Evolutionary conservation across 2,888 invertebrate genomes (phyloP), one percentile per base, ranked within the genome.

Genomic region (Conistra vaccinii): DNA sequence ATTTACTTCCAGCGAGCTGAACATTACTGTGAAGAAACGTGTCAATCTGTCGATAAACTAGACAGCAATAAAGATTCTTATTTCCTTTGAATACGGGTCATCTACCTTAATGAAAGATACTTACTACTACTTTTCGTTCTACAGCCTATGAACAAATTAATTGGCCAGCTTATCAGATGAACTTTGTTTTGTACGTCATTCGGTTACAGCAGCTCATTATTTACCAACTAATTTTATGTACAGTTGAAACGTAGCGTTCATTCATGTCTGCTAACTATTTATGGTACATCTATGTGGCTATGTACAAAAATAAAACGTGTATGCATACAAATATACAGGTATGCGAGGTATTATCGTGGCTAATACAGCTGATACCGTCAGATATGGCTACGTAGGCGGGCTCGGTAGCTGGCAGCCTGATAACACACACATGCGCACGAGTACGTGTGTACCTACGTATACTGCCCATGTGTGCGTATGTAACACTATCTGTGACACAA

Each of bases 361-460:
- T 91, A 92, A 91, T 92, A 91, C 91, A 91, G 92, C 92, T 93
- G 94, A 94, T 94, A 94, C 89, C 86, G 86, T 85, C 83, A 84
- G 90, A 91, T 93, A 93, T 89, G 86, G 84, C 89, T 88, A 89
- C 92, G 93, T 93, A 94, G 92, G 93, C 93, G 92, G 92, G 89
- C 93, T 93, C 93, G 75, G 90, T 90, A 88, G 88, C 86, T 79
- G 65, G 66, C 58, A 72, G 80, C 69, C 81, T 87, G 91, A 91
- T 89, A 90, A 91, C 89, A 78, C 87, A 87, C 88, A 87, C 86
- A 83, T 69, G 73, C 78, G 62, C 75, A 67, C 62, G 76, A 63
- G 68, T 72, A 23, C 48, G 48, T 23, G 20, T 48, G 23, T 23
- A 76, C 76, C 26, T 67, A 79, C 76, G 73, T 66, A 61, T 73